Conservation (phyloP, 2,888 invertebrate genomes). For the Proisotoma minuta region DNA sequence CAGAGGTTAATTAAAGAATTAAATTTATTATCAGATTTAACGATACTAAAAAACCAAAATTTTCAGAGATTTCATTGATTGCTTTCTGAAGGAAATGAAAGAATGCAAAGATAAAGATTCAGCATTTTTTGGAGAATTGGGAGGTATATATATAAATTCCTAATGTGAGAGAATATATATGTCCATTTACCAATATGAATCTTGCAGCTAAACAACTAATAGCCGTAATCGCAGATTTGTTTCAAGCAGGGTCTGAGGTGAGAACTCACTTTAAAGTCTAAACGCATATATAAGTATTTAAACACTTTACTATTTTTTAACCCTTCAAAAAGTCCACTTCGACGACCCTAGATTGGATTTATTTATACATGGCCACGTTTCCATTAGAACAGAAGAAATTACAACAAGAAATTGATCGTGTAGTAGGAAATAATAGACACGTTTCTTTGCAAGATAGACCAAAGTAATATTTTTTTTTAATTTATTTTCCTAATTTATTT, state of each 20-base stretch:
- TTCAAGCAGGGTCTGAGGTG: not conserved
- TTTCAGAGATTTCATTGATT: conserved; percentile 20
- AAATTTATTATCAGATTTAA: not conserved
- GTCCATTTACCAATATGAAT: not conserved
- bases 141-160: conserved; percentile 11
- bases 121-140: conserved; percentile 17
- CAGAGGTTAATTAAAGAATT: conserved; percentile 5
- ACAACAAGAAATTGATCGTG: not conserved
- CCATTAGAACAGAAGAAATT: conserved; percentile 3
- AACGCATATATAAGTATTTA: too few relatives aligned
- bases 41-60: not conserved
- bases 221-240: conserved; percentile 4
- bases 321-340: too few relatives aligned
- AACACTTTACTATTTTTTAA: too few relatives aligned
- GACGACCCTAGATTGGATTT: not conserved
- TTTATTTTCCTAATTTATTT: not conserved
- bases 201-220: conserved; percentile 17
- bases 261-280: too few relatives aligned
- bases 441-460: not conserved
- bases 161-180: not conserved
- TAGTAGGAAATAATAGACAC: not conserved
- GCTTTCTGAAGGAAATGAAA: conserved; percentile 17
- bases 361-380: not conserved
- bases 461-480: not conserved
- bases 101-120: conserved; percentile 8